Conservation (phyloP, 2,797 vertebrate genomes). For the Acrocephalus scirpaceus region DNA sequence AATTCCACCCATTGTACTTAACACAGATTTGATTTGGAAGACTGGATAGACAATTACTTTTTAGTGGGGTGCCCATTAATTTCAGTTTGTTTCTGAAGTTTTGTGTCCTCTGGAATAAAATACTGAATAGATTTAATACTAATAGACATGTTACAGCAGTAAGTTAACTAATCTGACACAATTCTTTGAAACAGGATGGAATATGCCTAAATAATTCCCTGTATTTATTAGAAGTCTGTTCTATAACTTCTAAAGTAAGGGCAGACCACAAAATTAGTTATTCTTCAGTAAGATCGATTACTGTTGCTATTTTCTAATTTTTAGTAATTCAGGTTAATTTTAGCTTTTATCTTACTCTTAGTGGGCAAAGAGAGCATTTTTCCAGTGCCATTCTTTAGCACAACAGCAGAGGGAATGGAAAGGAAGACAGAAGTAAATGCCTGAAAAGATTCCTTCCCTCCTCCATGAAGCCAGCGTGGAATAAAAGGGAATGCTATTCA, state of each 20-base stretch:
- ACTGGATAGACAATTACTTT: background rate
- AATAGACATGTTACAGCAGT: background rate
- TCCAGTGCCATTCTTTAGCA: background rate
- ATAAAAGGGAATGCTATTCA: background rate
- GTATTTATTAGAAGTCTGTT: background rate
- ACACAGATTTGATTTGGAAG: background rate
- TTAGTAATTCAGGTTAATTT: background rate
- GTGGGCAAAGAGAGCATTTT: background rate
- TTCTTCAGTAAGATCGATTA: background rate
- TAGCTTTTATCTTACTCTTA: background rate
- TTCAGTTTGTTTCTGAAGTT: background rate
- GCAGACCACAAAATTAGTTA: background rate
- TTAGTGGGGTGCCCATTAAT: background rate
- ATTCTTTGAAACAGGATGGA: background rate
- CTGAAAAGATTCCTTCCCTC: background rate
- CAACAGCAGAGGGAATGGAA: background rate
- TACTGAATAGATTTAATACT: background rate
- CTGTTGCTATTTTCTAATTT: background rate
- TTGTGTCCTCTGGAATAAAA: background rate
- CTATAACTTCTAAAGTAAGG: background rate
- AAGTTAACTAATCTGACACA: background rate
- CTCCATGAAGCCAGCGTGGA: background rate
- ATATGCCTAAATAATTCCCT: background rate
- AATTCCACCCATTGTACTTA: background rate
- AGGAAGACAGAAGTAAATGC: background rate